Percentiles rank a stretch among this genome's conserved stretches.
phyloP scores from a whole-genome alignment of 2,113 vertebrate species.

The Mobula hypostoma region DNA sequence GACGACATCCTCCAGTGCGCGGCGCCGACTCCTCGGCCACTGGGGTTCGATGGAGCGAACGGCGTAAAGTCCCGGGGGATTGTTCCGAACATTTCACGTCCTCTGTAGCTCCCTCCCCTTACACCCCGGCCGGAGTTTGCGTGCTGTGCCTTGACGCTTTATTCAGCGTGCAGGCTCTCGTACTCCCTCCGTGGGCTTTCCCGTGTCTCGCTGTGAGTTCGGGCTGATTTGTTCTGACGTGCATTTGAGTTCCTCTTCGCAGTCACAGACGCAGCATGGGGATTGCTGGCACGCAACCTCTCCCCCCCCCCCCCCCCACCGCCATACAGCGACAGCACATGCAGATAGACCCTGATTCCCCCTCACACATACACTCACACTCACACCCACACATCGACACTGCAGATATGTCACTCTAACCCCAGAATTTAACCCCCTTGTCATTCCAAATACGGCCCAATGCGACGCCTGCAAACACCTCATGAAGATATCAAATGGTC shows the following conservation, averaged over 20 bases:
- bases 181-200: background rate
- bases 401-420: background rate
- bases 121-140: background rate
- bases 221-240: background rate
- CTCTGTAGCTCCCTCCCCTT: background rate
- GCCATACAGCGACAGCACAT: no score
- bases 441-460: background rate
- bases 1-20: background rate
- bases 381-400: background rate
- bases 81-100: background rate
- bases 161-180: background rate
- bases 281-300: background rate
- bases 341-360: no score
- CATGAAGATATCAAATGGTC: background rate
- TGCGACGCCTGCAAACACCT: background rate
- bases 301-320: background rate
- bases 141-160: background rate
- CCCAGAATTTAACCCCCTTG: background rate
- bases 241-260: background rate
- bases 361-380: no score
- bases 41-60: background rate
- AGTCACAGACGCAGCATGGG: background rate
- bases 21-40: background rate
- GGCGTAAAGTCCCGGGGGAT: background rate
- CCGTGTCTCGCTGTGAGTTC: background rate